These are phyloP conservation scores for Drosophila sulfurigaster DNA, from an alignment of 1,140 invertebrate species.

Conservation along the genomic window DNA sequence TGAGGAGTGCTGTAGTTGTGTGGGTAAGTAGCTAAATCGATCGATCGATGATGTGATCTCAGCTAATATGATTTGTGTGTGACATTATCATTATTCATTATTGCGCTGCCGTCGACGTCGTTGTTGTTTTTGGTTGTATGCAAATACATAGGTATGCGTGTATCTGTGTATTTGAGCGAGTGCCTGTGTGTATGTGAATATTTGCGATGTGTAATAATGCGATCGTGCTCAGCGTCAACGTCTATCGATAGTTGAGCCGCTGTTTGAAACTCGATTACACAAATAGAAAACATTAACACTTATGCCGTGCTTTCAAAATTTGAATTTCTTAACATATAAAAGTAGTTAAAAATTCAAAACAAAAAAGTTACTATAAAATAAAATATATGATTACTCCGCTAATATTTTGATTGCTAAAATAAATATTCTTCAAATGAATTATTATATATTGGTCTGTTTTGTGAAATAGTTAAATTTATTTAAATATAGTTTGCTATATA, in stretches of 20 bases:
- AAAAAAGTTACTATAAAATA: too few relatives aligned
- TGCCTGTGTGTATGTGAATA: conserved; percentile 31
- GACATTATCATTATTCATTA: conserved; percentile 58
- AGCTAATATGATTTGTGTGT: conserved; percentile 17
- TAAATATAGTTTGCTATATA: background rate
- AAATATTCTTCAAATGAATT: too few relatives aligned
- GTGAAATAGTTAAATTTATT: background rate
- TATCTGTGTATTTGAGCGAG: conserved; percentile 24
- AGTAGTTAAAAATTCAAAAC: too few relatives aligned
- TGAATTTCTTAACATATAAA: too few relatives aligned
- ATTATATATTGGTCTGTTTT: too few relatives aligned
- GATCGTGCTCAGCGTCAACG: background rate
- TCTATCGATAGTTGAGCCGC: conserved; percentile 70
- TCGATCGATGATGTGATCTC: conserved; percentile 61
- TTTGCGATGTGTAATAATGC: conserved; percentile 32
- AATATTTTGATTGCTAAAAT: too few relatives aligned
- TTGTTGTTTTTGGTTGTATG: conserved; percentile 53
- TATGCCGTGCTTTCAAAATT: background rate
- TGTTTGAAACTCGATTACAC: conserved; percentile 28
- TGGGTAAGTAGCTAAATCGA: conserved; percentile 84
- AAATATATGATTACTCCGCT: too few relatives aligned
- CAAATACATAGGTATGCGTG: conserved; percentile 14
- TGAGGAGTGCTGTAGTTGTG: conserved; percentile 97
- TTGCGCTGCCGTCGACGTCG: conserved; percentile 34
- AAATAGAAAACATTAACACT: conserved; percentile 26